Conservation (phyloP, 2,797 vertebrate genomes). For the Choloepus didactylus region DNA sequence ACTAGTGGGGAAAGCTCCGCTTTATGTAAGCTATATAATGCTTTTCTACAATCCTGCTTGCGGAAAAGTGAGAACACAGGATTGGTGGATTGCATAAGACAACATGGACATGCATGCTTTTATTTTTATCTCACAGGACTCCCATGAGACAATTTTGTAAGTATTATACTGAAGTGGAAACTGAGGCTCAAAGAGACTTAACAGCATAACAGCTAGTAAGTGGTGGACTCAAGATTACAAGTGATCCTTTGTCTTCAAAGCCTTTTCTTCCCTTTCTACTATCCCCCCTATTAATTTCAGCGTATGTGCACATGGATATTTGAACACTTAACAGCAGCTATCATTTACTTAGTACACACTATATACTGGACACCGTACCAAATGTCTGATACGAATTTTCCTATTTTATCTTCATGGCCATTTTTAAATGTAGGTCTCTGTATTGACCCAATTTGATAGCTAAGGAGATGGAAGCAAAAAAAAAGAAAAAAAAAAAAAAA, state of each 20-base stretch:
- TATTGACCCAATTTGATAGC: too few relatives aligned
- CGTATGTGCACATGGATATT: fast-evolving
- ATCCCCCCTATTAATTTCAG: fast-evolving
- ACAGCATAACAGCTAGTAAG: too few relatives aligned
- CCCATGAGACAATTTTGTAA: fast-evolving
- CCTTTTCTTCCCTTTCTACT: fast-evolving
- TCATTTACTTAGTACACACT: fast-evolving
- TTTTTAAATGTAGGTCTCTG: fast-evolving
- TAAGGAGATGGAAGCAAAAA: not conserved
- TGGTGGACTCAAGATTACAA: too few relatives aligned
- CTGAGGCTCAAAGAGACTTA: not conserved
- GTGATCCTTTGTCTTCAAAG: not conserved
- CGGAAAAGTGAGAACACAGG: fast-evolving
- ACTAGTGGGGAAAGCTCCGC: fast-evolving
- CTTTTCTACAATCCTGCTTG: fast-evolving
- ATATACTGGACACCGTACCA: fast-evolving
- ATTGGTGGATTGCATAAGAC: fast-evolving
- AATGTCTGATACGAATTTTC: not conserved
- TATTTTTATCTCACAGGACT: not conserved
- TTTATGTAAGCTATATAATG: fast-evolving
- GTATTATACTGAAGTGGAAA: not conserved
- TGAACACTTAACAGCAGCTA: fast-evolving
- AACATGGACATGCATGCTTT: fast-evolving
- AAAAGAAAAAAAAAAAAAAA: too few relatives aligned
- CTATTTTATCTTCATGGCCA: not conserved